Percentiles rank a stretch among this genome's conserved stretches.
These are phyloP conservation scores for Morus bassanus DNA, from an alignment of 2,797 vertebrate species.

Conservation along the genomic window DNA sequence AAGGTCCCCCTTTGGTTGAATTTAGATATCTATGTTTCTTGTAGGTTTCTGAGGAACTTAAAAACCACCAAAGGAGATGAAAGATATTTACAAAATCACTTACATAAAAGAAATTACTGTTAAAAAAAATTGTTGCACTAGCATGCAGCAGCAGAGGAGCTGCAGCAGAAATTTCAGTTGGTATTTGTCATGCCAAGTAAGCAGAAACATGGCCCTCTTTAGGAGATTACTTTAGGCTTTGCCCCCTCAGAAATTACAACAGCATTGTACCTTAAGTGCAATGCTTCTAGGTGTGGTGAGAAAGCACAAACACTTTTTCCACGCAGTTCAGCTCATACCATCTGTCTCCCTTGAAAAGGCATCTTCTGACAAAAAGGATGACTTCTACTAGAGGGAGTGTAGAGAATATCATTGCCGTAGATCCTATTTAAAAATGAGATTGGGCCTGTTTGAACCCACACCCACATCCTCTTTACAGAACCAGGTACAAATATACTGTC, in stretches of 20 bases:
- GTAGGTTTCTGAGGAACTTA: background rate
- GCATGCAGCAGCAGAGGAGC: background rate
- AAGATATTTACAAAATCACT: background rate
- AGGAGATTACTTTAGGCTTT: background rate
- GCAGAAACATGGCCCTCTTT: background rate
- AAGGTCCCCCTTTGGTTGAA: background rate
- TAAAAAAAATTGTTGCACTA: background rate
- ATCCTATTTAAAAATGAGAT: constrained; percentile 7
- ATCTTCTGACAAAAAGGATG: background rate
- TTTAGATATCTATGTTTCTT: background rate
- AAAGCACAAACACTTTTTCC: constrained; percentile 29
- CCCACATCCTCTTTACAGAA: background rate
- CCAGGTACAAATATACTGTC: background rate
- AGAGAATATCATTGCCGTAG: background rate
- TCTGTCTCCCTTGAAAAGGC: constrained; percentile 43
- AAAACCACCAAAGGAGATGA: background rate
- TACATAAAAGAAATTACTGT: background rate
- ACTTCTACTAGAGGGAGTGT: background rate
- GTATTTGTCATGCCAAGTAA: background rate
- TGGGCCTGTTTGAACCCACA: background rate
- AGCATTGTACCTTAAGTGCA: background rate
- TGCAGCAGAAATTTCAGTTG: background rate
- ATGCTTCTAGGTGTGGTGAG: constrained; percentile 1
- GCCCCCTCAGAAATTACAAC: background rate
- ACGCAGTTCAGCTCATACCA: constrained; percentile 34